A percentile compares a stretch with the other conserved stretches of the same genome.
Conservation (phyloP, 2,113 vertebrate species). For the Triplophysa siluroides region DNA sequence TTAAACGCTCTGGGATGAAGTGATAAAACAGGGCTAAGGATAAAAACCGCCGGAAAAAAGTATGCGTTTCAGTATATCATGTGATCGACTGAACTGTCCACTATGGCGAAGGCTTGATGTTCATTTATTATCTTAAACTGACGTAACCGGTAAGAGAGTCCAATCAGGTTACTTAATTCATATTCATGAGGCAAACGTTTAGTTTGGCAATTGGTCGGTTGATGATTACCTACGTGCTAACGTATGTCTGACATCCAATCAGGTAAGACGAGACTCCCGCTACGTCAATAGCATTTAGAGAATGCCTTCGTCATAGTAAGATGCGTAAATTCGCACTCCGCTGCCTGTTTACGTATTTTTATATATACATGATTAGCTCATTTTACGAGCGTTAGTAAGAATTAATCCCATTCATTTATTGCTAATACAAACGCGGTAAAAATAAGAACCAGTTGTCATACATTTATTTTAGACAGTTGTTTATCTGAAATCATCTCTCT, state of each 20-base stretch:
- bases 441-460: not conserved
- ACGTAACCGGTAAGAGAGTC: not conserved
- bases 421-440: not conserved
- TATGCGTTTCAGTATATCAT: not conserved
- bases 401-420: not conserved
- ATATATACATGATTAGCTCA: not conserved
- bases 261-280: not conserved
- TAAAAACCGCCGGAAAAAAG: not conserved
- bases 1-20: not conserved
- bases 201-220: not conserved
- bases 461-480: not conserved
- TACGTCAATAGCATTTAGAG: not conserved
- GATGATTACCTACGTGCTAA: not conserved
- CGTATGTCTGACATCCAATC: not conserved
- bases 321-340: not conserved
- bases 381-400: not conserved
- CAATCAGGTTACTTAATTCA: not conserved
- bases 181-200: not conserved
- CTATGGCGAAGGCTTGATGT: not conserved
- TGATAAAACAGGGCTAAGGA: not conserved
- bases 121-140: not conserved
- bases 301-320: not conserved
- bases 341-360: not conserved
- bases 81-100: not conserved
- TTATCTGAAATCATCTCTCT: not conserved